These are phyloP conservation scores for Triplophysa bombifrons DNA, from an alignment of 2,797 vertebrate species.

Conservation along the genomic window DNA sequence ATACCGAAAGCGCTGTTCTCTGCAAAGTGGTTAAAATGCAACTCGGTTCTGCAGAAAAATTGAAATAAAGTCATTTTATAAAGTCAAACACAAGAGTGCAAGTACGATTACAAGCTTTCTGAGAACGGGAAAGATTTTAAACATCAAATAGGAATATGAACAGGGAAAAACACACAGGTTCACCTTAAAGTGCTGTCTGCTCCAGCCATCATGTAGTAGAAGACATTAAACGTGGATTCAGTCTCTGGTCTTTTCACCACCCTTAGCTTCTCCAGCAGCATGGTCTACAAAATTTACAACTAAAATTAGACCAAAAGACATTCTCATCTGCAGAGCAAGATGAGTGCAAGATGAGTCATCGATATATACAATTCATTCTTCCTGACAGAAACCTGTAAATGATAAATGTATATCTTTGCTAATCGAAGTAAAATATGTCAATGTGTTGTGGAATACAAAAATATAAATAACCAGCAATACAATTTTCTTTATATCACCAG, in stretches of 20 bases:
- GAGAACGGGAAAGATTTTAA: slow-evolving; percentile 3
- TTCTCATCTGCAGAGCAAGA: neutral
- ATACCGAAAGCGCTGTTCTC: slow-evolving; percentile 93
- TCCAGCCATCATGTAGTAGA: slow-evolving; percentile 95
- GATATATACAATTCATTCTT: neutral
- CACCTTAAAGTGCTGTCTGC: slow-evolving; percentile 88
- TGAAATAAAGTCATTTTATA: neutral
- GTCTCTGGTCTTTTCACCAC: slow-evolving; percentile 84
- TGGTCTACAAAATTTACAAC: slow-evolving; percentile 76
- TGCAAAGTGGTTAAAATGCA: slow-evolving; percentile 94
- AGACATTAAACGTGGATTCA: slow-evolving; percentile 91
- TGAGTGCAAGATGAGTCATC: slow-evolving; percentile 1
- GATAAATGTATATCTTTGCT: neutral
- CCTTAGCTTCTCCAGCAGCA: slow-evolving; percentile 93
- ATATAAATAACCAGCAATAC: neutral
- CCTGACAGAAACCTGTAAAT: neutral
- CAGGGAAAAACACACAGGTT: neutral
- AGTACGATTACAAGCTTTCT: neutral
- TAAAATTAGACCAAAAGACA: neutral
- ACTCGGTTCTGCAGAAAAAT: slow-evolving; percentile 84
- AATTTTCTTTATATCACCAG: too few species aligned
- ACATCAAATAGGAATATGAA: neutral
- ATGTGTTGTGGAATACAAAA: neutral
- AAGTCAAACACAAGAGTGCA: neutral
- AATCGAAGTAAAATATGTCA: neutral